These are phyloP conservation scores for Hypotaenidia philippensis DNA, from an alignment of 2,797 vertebrate genomes.

Conservation along the genomic window DNA sequence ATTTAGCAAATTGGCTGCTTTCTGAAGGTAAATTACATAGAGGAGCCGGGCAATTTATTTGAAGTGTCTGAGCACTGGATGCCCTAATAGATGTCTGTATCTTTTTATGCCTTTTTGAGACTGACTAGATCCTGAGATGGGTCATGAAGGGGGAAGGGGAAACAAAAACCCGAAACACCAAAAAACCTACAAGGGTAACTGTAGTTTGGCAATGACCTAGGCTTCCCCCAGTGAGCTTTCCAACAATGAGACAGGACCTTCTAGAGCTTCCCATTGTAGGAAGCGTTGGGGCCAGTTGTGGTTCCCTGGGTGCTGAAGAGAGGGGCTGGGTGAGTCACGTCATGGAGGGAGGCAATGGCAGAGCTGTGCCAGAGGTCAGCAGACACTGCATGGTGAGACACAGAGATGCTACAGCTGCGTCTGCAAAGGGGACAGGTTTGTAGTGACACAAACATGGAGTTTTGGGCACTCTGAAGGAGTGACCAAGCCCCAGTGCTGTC, in stretches of 20 bases:
- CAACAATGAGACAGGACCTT: neutral
- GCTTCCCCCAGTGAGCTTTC: neutral
- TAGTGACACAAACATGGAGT: accelerated
- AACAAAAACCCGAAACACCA: neutral
- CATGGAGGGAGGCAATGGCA: neutral
- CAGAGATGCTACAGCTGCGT: accelerated
- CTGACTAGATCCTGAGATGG: neutral
- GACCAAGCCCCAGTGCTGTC: neutral
- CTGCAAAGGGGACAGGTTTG: neutral
- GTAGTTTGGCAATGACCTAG: neutral
- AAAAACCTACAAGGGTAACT: neutral
- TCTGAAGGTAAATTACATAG: neutral
- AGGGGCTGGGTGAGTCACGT: accelerated
- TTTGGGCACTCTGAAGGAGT: neutral
- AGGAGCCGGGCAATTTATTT: neutral
- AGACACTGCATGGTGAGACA: neutral
- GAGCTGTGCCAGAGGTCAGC: neutral
- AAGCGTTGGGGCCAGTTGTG: neutral
- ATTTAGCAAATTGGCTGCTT: neutral
- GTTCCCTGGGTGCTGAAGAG: neutral
- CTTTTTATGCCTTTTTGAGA: neutral
- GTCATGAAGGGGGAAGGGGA: neutral
- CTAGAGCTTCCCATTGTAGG: neutral
- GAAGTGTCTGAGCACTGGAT: neutral
- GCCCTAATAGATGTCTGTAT: neutral